phyloP scores from a whole-genome alignment of 1,140 invertebrate genomes.

The Trachymyrmex cornetzi region DNA sequence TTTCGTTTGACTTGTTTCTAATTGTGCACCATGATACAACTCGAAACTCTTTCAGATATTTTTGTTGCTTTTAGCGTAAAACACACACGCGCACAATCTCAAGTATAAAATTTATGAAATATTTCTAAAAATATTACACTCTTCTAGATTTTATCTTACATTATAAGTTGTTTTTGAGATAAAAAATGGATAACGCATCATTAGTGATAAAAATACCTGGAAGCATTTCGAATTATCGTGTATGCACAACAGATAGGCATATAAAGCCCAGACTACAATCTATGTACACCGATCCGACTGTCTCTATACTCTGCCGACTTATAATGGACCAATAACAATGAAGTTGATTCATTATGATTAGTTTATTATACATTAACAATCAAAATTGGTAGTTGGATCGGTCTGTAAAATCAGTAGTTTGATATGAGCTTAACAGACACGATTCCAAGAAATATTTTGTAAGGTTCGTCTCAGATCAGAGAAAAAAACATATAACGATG shows the following conservation, averaged over 20 bases:
- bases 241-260: background rate
- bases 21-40: background rate
- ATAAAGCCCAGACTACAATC: background rate
- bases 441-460: background rate
- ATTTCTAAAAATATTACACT: background rate
- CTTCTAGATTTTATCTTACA: background rate
- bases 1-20: background rate
- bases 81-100: background rate
- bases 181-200: background rate
- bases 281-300: no score
- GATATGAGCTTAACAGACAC: no score
- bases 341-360: no score
- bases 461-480: no score
- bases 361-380: no score
- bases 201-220: no score
- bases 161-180: background rate
- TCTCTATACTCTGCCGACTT: no score
- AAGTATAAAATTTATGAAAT: background rate
- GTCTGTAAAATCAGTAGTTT: no score
- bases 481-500: no score
- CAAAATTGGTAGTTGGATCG: no score
- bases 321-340: no score
- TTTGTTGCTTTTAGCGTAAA: background rate
- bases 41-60: background rate
- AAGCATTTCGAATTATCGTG: background rate